Evolutionary conservation across 2,797 vertebrate genomes (phyloP).

Genomic region (Xenopus petersii): DNA sequence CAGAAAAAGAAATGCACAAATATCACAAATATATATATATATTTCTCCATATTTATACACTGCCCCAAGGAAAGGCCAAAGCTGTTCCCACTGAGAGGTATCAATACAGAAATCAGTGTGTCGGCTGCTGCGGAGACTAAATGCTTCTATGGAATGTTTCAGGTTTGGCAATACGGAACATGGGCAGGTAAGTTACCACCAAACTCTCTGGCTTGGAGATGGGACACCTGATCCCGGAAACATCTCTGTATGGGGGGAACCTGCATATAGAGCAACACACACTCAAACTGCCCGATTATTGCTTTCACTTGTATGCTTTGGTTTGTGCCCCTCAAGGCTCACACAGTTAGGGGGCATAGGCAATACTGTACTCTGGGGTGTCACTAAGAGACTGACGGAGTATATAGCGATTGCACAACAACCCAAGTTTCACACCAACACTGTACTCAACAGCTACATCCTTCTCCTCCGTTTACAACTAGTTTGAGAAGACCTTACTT

Average conservation of each 20-base stretch:
- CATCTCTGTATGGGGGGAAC: neutral
- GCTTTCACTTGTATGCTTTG: slow-evolving; percentile 37
- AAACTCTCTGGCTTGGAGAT: neutral
- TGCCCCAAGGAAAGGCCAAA: slow-evolving; percentile 15
- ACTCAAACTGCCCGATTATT: slow-evolving; percentile 18
- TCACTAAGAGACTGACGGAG: too few species aligned
- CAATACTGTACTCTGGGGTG: too few species aligned
- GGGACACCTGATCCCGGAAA: neutral
- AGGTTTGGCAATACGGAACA: slow-evolving; percentile 44
- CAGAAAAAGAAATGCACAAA: slow-evolving; percentile 27
- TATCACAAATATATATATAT: slow-evolving; percentile 28
- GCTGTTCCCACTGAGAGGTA: slow-evolving; percentile 5
- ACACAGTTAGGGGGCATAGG: too few species aligned
- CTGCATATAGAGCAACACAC: neutral
- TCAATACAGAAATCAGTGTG: neutral
- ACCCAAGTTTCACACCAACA: too few species aligned
- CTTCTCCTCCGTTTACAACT: too few species aligned
- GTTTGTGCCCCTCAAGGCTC: slow-evolving; percentile 18
- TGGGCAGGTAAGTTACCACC: slow-evolving; percentile 22
- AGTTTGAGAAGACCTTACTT: too few species aligned
- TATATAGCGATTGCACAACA: too few species aligned
- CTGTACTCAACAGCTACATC: too few species aligned
- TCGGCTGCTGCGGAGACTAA: neutral
- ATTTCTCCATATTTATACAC: slow-evolving; percentile 38
- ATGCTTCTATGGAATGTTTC: slow-evolving; percentile 40